Conservation (phyloP, 2,888 invertebrate genomes). For the Lamellibrachia columna region DNA sequence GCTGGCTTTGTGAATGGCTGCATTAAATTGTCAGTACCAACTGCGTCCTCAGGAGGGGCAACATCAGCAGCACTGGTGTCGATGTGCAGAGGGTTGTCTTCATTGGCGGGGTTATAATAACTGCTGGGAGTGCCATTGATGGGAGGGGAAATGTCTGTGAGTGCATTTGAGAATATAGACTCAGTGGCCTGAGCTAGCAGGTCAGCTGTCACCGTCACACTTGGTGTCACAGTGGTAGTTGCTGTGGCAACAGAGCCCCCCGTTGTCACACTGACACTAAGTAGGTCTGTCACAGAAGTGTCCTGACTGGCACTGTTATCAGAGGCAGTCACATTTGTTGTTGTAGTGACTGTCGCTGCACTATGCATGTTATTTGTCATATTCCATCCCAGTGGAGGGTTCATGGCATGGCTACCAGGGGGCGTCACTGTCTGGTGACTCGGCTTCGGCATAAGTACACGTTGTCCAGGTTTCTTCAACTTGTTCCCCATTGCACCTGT, state of each 20-base stretch:
- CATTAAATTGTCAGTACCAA: background rate
- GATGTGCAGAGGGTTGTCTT: slow-evolving; percentile 40
- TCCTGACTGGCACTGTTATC: slow-evolving; percentile 18
- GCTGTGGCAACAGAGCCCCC: background rate
- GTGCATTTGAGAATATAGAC: slow-evolving; percentile 57
- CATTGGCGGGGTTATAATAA: slow-evolving; percentile 58
- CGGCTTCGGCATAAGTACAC: slow-evolving; percentile 44
- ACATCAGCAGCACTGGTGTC: slow-evolving; percentile 52
- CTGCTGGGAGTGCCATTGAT: slow-evolving; percentile 41
- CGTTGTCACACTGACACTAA: background rate
- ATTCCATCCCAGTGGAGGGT: background rate
- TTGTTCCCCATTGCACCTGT: background rate
- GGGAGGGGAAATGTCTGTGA: slow-evolving; percentile 33
- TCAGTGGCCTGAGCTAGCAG: slow-evolving; percentile 66
- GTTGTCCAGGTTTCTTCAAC: slow-evolving; percentile 32
- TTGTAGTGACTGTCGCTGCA: slow-evolving; percentile 1
- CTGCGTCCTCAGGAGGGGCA: slow-evolving; percentile 18
- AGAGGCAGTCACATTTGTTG: slow-evolving; percentile 14
- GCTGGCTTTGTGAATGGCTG: background rate
- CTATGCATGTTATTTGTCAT: slow-evolving; percentile 8
- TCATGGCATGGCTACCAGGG: background rate
- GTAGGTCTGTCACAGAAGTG: background rate
- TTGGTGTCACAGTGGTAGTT: background rate
- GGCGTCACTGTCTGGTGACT: background rate
- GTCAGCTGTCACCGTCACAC: slow-evolving; percentile 43